Conservation (phyloP, 1,140 invertebrate genomes). For the Venturia canescens region DNA sequence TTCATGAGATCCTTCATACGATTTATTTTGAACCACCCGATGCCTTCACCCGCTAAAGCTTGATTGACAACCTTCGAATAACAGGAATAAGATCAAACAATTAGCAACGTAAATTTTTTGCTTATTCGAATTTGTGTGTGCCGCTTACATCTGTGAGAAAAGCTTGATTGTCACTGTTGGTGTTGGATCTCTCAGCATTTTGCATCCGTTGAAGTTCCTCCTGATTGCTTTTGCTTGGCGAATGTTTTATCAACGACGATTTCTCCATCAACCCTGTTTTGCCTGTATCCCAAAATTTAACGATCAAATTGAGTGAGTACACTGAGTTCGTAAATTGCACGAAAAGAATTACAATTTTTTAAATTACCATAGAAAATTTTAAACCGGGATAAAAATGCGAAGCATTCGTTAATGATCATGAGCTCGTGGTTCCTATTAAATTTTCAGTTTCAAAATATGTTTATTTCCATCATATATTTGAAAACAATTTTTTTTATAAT, state of each 20-base stretch:
- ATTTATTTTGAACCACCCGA: constrained; percentile 97
- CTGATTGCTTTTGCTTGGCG: constrained; percentile 79
- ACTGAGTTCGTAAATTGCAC: background rate
- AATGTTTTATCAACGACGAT: constrained; percentile 93
- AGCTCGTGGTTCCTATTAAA: too few species aligned
- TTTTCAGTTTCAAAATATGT: too few species aligned
- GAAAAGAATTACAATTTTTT: too few species aligned
- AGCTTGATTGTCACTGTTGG: constrained; percentile 91
- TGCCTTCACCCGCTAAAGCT: constrained; percentile 96
- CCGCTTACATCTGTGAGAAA: constrained; percentile 88
- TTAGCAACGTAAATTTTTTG: too few species aligned
- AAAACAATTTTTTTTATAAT: background rate
- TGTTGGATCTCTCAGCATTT: constrained; percentile 83
- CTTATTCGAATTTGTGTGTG: constrained; percentile 34
- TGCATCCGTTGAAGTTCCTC: constrained; percentile 83
- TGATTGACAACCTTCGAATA: constrained; percentile 87
- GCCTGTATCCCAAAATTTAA: constrained; percentile 51
- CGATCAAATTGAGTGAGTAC: background rate
- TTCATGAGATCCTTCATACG: constrained; percentile 98
- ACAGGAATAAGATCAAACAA: background rate
- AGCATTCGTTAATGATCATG: too few species aligned
- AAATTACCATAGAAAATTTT: background rate
- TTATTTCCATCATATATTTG: background rate
- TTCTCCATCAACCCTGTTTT: constrained; percentile 90
- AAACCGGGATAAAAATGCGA: background rate